A percentile compares a stretch with the other conserved stretches of the same genome.
These are phyloP conservation scores for Trisateles emortualis DNA, from an alignment of 2,888 invertebrate species.

Conservation along the genomic window DNA sequence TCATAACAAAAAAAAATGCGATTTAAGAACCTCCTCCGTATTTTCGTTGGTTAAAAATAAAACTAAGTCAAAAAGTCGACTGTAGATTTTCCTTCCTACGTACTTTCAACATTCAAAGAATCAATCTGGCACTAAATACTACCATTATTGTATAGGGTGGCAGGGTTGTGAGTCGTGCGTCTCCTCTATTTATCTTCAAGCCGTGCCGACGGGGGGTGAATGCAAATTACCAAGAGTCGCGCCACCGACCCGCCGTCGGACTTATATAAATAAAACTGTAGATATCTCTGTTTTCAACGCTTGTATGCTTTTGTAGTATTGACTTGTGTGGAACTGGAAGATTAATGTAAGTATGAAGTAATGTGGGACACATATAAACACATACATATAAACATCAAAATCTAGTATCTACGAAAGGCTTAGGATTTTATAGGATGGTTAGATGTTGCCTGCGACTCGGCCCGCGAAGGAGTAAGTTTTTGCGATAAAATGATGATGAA, in stretches of 20 bases:
- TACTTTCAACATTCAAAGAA: constrained; percentile 9
- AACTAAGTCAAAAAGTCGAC: too few species aligned
- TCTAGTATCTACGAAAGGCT: too few species aligned
- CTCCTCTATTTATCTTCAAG: constrained; percentile 52
- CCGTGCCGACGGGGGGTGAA: constrained; percentile 46
- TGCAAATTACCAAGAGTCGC: constrained; percentile 49
- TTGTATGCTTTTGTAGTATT: constrained; percentile 13
- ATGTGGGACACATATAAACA: background rate
- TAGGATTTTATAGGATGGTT: too few species aligned
- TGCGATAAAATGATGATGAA: too few species aligned
- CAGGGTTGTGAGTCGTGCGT: constrained; percentile 38
- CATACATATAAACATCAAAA: background rate
- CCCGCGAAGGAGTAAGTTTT: too few species aligned
- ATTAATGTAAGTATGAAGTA: constrained; percentile 4
- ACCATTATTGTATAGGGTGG: constrained; percentile 19
- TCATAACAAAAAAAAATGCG: too few species aligned
- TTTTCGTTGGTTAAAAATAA: too few species aligned
- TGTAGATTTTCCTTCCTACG: too few species aligned
- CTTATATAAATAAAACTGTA: constrained; percentile 38
- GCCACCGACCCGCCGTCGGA: constrained; percentile 26
- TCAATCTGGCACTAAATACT: constrained; percentile 24
- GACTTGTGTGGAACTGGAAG: constrained; percentile 3
- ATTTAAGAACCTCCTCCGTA: too few species aligned
- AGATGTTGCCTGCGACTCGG: too few species aligned
- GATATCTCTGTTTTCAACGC: constrained; percentile 20